Percentiles rank a stretch among this genome's conserved stretches.
phyloP scores from a whole-genome alignment of 2,113 vertebrate species.

The Eulemur rufifrons region DNA sequence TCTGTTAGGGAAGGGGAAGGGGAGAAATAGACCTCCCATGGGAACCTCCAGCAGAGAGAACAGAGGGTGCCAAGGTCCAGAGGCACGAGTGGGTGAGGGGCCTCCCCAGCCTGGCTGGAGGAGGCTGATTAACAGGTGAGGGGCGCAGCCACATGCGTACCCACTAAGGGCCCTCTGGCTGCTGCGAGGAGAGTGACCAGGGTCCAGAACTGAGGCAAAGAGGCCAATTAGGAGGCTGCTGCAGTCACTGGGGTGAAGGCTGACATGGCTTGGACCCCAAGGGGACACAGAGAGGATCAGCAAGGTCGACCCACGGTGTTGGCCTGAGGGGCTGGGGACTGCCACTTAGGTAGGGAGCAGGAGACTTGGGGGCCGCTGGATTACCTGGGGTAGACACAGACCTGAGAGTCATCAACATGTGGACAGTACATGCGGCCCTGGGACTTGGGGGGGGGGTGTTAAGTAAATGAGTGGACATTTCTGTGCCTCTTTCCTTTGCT shows the following conservation, averaged over 20 bases:
- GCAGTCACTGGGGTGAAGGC: background rate
- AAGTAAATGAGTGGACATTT: fast-evolving
- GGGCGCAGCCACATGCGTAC: background rate
- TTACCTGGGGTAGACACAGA: background rate
- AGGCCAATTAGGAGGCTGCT: background rate
- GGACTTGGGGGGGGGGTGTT: fast-evolving
- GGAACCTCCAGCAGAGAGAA: background rate
- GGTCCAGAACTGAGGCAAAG: background rate
- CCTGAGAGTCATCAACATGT: background rate
- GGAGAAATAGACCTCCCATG: fast-evolving
- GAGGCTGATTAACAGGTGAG: background rate
- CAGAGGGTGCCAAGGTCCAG: background rate
- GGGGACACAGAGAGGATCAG: background rate
- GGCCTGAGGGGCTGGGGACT: background rate
- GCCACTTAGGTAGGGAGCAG: background rate
- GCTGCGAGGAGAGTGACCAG: no score
- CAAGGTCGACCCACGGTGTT: fast-evolving
- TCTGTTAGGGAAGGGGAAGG: background rate
- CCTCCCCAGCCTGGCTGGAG: background rate
- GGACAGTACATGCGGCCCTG: background rate
- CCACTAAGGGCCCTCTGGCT: background rate
- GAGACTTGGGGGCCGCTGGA: fast-evolving
- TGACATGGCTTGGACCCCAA: background rate
- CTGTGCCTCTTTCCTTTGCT: fast-evolving
- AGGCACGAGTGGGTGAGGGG: no score